Percentiles rank a stretch among this genome's conserved stretches.
phyloP scores from a whole-genome alignment of 2,888 invertebrate genomes.

The Fabriciana adippe region DNA sequence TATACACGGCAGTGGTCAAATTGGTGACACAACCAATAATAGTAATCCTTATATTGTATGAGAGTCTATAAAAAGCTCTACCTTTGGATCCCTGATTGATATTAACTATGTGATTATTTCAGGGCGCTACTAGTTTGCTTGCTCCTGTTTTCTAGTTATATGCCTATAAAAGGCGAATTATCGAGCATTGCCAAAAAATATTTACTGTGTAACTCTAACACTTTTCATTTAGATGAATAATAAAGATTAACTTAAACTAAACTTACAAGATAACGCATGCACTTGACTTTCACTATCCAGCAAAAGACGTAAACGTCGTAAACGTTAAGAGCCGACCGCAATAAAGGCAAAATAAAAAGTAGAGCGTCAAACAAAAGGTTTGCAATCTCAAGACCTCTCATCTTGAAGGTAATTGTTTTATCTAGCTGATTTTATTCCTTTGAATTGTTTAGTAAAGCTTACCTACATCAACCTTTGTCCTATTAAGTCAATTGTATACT shows the following conservation, averaged over 20 bases:
- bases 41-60: no score
- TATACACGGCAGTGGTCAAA: no score
- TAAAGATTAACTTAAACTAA: background rate
- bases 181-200: no score
- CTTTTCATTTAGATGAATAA: no score
- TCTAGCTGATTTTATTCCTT: constrained; percentile 14
- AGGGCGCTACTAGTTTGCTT: no score
- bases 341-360: constrained; percentile 35
- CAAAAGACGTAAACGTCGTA: constrained; percentile 22
- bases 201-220: no score
- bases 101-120: no score
- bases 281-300: constrained; percentile 16
- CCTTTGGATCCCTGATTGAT: no score
- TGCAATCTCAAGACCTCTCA: constrained; percentile 14
- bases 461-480: background rate
- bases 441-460: constrained; percentile 3
- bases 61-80: no score
- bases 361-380: constrained; percentile 24
- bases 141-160: no score
- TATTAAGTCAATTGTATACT: background rate
- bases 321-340: constrained; percentile 36
- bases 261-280: constrained; percentile 6
- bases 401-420: constrained; percentile 27
- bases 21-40: no score
- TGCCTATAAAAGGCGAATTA: no score